Conservation (phyloP, 2,888 invertebrate species). For the Zygothrica quintamaculata region DNA sequence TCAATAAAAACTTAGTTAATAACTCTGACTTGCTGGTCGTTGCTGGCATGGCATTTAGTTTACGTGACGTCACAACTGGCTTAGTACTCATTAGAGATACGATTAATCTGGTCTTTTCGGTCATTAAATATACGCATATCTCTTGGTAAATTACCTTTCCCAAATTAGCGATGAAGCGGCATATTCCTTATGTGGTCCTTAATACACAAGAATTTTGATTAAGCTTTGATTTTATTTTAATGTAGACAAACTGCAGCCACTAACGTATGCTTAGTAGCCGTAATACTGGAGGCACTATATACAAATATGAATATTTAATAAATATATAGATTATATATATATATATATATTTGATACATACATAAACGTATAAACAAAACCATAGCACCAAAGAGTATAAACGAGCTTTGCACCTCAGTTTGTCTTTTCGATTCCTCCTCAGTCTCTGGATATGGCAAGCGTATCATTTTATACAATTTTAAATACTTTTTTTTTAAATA, state of each 20-base stretch:
- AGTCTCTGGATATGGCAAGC: background rate
- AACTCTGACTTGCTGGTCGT: background rate
- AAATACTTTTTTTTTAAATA: too few species aligned
- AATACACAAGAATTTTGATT: slow-evolving; percentile 11
- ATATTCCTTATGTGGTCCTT: background rate
- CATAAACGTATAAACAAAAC: slow-evolving; percentile 14
- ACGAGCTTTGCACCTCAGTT: slow-evolving; percentile 3
- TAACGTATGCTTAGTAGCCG: slow-evolving; percentile 14
- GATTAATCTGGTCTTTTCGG: too few species aligned
- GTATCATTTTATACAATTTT: slow-evolving; percentile 7
- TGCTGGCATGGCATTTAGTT: too few species aligned
- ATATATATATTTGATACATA: slow-evolving; percentile 2
- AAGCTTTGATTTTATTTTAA: background rate
- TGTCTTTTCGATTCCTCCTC: slow-evolving; percentile 4
- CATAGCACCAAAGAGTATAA: slow-evolving; percentile 20
- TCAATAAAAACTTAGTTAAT: slow-evolving; percentile 2
- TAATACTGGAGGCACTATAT: slow-evolving; percentile 24
- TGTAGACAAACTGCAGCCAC: background rate
- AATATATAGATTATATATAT: too few species aligned
- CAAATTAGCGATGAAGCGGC: background rate
- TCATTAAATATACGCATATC: background rate
- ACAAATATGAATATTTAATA: too few species aligned
- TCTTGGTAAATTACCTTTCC: background rate
- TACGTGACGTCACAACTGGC: too few species aligned
- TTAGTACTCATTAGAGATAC: too few species aligned